A percentile compares a stretch with the other conserved stretches of the same genome.
Conservation (phyloP, 2,113 vertebrate species). For the Cyanistes caeruleus region DNA sequence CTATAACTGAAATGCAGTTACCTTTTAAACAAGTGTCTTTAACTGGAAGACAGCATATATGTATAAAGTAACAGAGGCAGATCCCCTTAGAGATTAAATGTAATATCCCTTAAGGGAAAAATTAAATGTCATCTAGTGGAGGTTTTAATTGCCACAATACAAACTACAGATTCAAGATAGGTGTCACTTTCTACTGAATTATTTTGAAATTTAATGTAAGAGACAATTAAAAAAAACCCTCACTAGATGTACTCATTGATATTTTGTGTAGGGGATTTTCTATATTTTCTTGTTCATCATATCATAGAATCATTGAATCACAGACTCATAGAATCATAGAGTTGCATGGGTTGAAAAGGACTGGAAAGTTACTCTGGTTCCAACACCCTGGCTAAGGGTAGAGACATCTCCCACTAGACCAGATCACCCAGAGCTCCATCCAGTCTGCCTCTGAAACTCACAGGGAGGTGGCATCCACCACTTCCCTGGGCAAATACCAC, state of each 20-base stretch:
- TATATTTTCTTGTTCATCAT: background rate
- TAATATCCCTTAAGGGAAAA: background rate
- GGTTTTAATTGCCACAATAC: background rate
- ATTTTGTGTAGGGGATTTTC: rapidly evolving
- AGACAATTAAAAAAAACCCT: background rate
- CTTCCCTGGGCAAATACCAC: background rate
- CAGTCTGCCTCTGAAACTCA: background rate
- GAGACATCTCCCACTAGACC: background rate
- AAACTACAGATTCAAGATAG: background rate
- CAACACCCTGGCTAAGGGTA: background rate
- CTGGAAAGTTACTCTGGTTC: background rate
- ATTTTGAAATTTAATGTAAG: background rate
- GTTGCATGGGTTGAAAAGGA: background rate
- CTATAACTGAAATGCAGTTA: background rate
- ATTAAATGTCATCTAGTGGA: background rate
- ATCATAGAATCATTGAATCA: background rate
- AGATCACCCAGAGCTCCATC: background rate
- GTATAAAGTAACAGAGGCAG: background rate
- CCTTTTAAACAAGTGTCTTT: background rate
- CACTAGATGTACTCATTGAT: background rate
- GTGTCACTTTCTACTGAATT: background rate
- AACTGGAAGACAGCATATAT: background rate
- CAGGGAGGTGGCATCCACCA: background rate
- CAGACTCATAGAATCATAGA: background rate
- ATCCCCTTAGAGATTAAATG: background rate